A percentile compares a stretch with the other conserved stretches of the same genome.
phyloP scores from a whole-genome alignment of 1,140 invertebrate species.

The Lanistes nyassanus region DNA sequence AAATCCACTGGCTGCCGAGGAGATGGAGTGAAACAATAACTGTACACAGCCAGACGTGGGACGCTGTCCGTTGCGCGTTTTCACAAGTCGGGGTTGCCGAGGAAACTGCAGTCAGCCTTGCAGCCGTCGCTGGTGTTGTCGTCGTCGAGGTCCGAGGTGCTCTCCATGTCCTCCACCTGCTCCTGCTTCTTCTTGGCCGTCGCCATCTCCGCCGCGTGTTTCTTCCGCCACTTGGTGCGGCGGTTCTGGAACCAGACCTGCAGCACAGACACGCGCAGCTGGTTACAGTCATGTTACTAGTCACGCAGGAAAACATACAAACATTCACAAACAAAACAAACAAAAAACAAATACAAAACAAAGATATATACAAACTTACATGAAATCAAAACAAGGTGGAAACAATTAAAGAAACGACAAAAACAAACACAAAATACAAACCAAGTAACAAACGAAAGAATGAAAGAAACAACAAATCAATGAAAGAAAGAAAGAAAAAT shows the following conservation, averaged over 20 bases:
- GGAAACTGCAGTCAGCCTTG: slow-evolving; percentile 36
- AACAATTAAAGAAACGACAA: too few relatives aligned
- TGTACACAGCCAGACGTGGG: background rate
- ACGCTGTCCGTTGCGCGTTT: background rate
- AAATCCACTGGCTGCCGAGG: background rate
- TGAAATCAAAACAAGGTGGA: too few relatives aligned
- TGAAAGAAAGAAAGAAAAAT: background rate
- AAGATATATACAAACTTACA: background rate
- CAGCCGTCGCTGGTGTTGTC: slow-evolving; percentile 41
- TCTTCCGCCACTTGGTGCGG: slow-evolving; percentile 99
- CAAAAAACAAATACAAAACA: background rate
- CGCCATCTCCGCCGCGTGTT: slow-evolving; percentile 98
- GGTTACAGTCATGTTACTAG: too few relatives aligned
- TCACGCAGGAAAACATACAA: background rate
- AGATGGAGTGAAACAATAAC: background rate
- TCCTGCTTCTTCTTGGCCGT: slow-evolving; percentile 96
- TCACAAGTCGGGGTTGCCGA: slow-evolving; percentile 24
- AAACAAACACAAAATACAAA: too few relatives aligned
- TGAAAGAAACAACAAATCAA: slow-evolving; percentile 19
- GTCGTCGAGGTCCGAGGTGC: slow-evolving; percentile 76
- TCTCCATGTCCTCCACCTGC: slow-evolving; percentile 80
- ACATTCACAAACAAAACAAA: background rate
- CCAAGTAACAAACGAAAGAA: too few relatives aligned
- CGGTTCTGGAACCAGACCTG: slow-evolving; percentile 99
- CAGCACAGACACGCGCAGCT: slow-evolving; percentile 45